Percentiles rank a stretch among this genome's conserved stretches.
These are phyloP conservation scores for Hymenopus coronatus DNA, from an alignment of 2,888 invertebrate genomes.

Conservation along the genomic window DNA sequence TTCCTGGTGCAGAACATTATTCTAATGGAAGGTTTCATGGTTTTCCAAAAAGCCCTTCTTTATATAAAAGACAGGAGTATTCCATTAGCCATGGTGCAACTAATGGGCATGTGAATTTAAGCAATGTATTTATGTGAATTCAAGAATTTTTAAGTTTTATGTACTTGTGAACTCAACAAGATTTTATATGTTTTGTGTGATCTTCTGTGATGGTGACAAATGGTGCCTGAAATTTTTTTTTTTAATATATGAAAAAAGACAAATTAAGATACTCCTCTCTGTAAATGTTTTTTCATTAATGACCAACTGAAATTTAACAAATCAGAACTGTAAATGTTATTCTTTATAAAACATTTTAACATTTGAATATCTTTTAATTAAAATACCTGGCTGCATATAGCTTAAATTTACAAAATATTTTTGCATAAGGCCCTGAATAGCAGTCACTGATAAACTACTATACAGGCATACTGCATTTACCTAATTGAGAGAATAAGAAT, in stretches of 20 bases:
- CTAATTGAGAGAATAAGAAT: too few species aligned
- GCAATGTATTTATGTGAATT: constrained; percentile 4
- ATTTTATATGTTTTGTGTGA: not conserved
- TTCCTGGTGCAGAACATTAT: not conserved
- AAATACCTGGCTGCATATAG: too few species aligned
- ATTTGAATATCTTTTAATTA: too few species aligned
- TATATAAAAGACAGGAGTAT: not conserved
- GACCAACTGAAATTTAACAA: too few species aligned
- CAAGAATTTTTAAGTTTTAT: not conserved
- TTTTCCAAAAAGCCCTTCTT: not conserved
- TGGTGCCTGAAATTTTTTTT: not conserved
- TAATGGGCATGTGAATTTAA: not conserved
- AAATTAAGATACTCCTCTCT: not conserved
- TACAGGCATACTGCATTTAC: too few species aligned
- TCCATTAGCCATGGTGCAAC: not conserved
- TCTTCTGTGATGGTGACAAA: too few species aligned
- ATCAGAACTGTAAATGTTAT: too few species aligned
- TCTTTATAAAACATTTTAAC: too few species aligned
- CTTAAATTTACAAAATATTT: too few species aligned
- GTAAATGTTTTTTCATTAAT: too few species aligned
- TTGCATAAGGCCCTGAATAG: too few species aligned
- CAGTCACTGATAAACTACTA: too few species aligned
- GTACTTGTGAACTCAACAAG: not conserved
- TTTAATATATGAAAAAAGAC: not conserved
- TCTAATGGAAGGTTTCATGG: not conserved